phyloP scores from a whole-genome alignment of 1,140 invertebrate genomes.

The Panonychus citri region DNA sequence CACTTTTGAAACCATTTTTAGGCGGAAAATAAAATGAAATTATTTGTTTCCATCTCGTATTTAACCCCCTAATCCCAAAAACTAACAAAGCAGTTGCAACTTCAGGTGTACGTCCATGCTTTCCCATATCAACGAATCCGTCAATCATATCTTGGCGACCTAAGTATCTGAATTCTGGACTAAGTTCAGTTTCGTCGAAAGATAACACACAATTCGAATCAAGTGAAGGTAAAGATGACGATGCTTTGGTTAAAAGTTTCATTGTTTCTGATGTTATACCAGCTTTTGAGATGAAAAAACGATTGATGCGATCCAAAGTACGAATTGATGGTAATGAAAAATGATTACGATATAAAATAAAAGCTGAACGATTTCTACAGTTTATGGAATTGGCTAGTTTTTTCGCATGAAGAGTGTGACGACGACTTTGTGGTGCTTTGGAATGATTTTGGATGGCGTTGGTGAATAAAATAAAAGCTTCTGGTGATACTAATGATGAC shows the following conservation, averaged over 20 bases:
- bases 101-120: background rate
- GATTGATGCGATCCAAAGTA: too few relatives aligned
- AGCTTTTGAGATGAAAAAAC: too few relatives aligned
- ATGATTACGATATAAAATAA: background rate
- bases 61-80: background rate
- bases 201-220: background rate
- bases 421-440: background rate
- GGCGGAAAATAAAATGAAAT: too few relatives aligned
- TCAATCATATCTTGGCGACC: background rate
- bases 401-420: background rate
- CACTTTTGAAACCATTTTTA: too few relatives aligned
- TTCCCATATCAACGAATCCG: background rate
- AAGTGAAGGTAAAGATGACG: too few relatives aligned
- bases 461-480: background rate
- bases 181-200: background rate
- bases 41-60: background rate
- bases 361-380: background rate
- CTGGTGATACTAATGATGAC: background rate
- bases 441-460: background rate
- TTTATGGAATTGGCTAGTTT: background rate
- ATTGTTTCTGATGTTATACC: too few relatives aligned
- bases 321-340: too few relatives aligned
- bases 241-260: too few relatives aligned
- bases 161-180: background rate
- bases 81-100: background rate